phyloP scores from a whole-genome alignment of 2,113 vertebrate genomes.

The Donacobius atricapilla region DNA sequence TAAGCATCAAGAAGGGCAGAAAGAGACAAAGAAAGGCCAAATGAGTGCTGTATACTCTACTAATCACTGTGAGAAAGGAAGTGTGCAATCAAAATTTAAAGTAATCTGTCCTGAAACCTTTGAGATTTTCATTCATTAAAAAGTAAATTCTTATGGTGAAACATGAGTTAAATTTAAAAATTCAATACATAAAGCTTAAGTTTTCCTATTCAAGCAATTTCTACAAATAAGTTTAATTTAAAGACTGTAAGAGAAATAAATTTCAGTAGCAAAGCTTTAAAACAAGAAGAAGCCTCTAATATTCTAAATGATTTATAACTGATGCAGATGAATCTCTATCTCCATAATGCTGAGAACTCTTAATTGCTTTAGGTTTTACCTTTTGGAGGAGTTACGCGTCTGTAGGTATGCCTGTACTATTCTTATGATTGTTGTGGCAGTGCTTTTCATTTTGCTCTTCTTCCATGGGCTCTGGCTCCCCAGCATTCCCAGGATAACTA shows the following conservation, averaged over 20 bases:
- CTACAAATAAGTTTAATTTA: background rate
- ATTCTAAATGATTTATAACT: background rate
- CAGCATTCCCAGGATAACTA: background rate
- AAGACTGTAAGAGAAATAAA: background rate
- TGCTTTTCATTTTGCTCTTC: background rate
- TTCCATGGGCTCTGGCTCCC: background rate
- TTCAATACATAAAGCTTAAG: background rate
- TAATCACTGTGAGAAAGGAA: background rate
- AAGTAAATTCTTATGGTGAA: background rate
- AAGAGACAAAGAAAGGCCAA: background rate
- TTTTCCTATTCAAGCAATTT: background rate
- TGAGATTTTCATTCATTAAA: background rate
- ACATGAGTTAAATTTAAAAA: background rate
- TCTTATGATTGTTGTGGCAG: background rate
- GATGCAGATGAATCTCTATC: background rate
- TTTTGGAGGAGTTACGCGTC: background rate
- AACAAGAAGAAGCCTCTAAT: background rate
- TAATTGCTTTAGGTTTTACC: background rate
- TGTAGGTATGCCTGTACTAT: background rate
- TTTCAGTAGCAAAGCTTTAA: background rate
- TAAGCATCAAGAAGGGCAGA: background rate
- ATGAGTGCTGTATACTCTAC: accelerated
- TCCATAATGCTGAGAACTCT: background rate
- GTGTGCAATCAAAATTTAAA: background rate
- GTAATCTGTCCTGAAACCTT: background rate